phyloP scores from a whole-genome alignment of 2,888 invertebrate species.

The Lagria hirta region DNA sequence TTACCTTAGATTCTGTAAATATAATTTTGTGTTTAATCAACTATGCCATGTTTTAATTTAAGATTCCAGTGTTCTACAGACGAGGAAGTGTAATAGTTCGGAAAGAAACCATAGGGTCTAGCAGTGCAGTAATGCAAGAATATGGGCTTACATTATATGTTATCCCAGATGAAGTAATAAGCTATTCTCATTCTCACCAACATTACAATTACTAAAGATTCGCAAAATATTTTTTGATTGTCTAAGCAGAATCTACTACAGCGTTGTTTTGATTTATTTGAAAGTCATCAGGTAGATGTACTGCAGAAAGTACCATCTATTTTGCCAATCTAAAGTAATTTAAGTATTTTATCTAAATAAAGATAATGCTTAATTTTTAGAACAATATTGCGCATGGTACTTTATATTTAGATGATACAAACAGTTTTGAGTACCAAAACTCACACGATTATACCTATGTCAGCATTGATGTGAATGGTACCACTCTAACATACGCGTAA shows the following conservation, averaged over 20 bases:
- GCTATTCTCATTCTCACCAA: no score
- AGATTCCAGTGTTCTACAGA: constrained; percentile 23
- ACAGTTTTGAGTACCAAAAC: constrained; percentile 17
- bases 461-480: not conserved
- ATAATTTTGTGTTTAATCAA: no score
- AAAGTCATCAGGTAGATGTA: no score
- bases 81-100: constrained; percentile 13
- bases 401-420: constrained; percentile 15
- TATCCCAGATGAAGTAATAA: no score
- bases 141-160: constrained; percentile 9
- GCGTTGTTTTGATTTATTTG: no score
- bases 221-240: no score
- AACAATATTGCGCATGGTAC: constrained; percentile 12
- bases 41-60: not conserved
- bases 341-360: no score
- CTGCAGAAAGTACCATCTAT: no score
- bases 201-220: no score
- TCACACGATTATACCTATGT: constrained; percentile 8
- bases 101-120: constrained; percentile 11
- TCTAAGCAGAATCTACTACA: no score
- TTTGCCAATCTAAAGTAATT: no score
- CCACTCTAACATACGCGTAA: constrained; percentile 1
- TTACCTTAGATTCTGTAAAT: constrained; percentile 7
- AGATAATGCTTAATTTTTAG: no score
- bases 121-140: constrained; percentile 10